phyloP scores from a whole-genome alignment of 2,888 invertebrate genomes.

The Tillus elongatus region DNA sequence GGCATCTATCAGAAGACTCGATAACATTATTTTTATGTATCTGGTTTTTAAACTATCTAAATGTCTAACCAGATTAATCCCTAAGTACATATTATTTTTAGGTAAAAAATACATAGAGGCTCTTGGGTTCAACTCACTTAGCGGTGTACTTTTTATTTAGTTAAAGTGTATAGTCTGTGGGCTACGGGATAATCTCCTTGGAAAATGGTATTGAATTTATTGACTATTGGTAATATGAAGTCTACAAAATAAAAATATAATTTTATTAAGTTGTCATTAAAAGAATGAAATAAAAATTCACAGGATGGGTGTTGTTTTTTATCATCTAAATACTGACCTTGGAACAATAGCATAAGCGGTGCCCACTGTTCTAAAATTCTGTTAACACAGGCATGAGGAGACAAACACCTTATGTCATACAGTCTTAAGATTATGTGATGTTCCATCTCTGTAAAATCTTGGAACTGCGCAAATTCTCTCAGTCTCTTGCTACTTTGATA shows the following conservation, averaged over 20 bases:
- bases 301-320: conserved; percentile 13
- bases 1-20: conserved; percentile 14
- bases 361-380: conserved; percentile 14
- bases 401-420: conserved; percentile 16
- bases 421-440: conserved; percentile 16
- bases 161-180: conserved; percentile 10
- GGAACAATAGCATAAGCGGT: conserved; percentile 12
- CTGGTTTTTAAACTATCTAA: conserved; percentile 10
- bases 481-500: conserved; percentile 6
- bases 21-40: too few relatives aligned
- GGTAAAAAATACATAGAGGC: conserved; percentile 11
- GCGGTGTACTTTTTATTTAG: too few relatives aligned
- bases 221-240: conserved; percentile 8
- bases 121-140: conserved; percentile 12
- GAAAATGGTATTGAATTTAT: conserved; percentile 15
- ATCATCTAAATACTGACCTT: conserved; percentile 14
- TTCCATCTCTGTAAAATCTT: conserved; percentile 13
- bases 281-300: conserved; percentile 13
- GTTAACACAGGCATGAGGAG: conserved; percentile 12
- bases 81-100: conserved; percentile 14
- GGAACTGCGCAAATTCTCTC: conserved; percentile 11
- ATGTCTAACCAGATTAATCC: conserved; percentile 14
- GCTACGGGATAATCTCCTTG: conserved; percentile 16
- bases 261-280: conserved; percentile 11
- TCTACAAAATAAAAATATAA: conserved; percentile 14